These are phyloP conservation scores for Mola mola DNA, from an alignment of 2,113 vertebrate genomes.

Conservation along the genomic window DNA sequence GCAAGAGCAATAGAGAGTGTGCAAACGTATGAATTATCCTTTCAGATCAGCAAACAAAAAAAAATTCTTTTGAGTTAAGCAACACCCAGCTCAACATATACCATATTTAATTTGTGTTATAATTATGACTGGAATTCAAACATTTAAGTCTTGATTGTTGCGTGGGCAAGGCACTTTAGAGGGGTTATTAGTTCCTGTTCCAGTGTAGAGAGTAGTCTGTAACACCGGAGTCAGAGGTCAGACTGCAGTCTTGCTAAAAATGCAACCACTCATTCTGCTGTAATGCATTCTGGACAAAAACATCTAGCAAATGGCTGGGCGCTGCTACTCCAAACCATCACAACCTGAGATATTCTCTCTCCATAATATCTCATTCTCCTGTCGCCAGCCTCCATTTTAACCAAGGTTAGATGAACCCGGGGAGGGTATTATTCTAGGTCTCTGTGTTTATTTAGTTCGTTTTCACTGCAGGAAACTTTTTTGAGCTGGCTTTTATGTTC, in stretches of 20 bases:
- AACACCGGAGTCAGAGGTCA: constrained; percentile 12
- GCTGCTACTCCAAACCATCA: constrained; percentile 8
- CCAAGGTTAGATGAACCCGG: constrained; percentile 18
- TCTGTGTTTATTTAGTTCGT: constrained; percentile 58
- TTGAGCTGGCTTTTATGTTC: constrained; percentile 59
- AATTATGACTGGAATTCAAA: not conserved
- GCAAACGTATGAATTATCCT: constrained; percentile 14
- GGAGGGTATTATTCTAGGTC: constrained; percentile 37
- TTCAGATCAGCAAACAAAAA: not conserved
- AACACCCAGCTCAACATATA: not conserved
- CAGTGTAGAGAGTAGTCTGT: not conserved
- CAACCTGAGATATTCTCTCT: constrained; percentile 10
- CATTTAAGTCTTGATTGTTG: too few species aligned
- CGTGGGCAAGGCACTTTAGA: too few species aligned
- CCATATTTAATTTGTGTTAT: not conserved
- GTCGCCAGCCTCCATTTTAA: constrained; percentile 8
- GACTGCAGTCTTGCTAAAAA: constrained; percentile 35
- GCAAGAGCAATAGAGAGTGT: not conserved
- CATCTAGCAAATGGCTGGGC: constrained; percentile 37
- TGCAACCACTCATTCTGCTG: constrained; percentile 22
- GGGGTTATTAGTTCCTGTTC: constrained; percentile 5
- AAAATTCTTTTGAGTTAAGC: too few species aligned
- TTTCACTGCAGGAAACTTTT: constrained; percentile 54
- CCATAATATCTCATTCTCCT: constrained; percentile 17
- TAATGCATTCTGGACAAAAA: constrained; percentile 26